Percentiles rank a stretch among this genome's conserved stretches.
Evolutionary conservation across 1,140 invertebrate genomes (phyloP).

Genomic region (Heterodera carotae): DNA sequence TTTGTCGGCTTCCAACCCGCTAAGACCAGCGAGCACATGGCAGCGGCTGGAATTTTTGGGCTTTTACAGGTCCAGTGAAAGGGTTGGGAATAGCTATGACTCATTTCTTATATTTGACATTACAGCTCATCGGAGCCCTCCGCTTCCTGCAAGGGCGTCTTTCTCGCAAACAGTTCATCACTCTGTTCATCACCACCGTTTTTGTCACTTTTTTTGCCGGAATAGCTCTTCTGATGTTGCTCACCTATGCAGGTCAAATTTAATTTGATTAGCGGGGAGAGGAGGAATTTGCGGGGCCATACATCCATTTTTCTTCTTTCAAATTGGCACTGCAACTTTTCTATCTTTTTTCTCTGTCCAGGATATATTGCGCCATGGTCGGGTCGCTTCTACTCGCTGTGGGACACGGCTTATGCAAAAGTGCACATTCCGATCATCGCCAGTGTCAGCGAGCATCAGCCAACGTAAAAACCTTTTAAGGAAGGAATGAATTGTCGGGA

Average conservation of each 20-base stretch:
- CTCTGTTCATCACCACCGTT: slow-evolving; percentile 81
- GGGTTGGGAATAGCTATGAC: slow-evolving; percentile 69
- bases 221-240: slow-evolving; percentile 79
- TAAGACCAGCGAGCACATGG: slow-evolving; percentile 99
- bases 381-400: slow-evolving; percentile 96
- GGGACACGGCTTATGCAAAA: slow-evolving; percentile 99
- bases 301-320: too few species aligned
- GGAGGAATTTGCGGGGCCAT: too few species aligned
- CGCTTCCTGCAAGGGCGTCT: slow-evolving; percentile 87
- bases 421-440: slow-evolving; percentile 99
- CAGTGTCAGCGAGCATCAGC: slow-evolving; percentile 98
- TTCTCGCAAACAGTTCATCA: slow-evolving; percentile 86
- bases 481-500: too few species aligned
- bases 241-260: slow-evolving; percentile 79
- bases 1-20: slow-evolving; percentile 99
- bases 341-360: slow-evolving; percentile 26
- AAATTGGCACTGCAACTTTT: neutral
- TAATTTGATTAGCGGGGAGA: slow-evolving; percentile 3
- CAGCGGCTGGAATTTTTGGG: slow-evolving; percentile 85
- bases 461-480: slow-evolving; percentile 70
- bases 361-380: slow-evolving; percentile 90
- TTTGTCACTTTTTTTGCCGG: slow-evolving; percentile 78
- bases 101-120: slow-evolving; percentile 71
- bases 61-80: slow-evolving; percentile 84
- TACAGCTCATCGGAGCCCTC: slow-evolving; percentile 83